Conservation (phyloP, 2,113 vertebrate genomes). For the Lepus europaeus region DNA sequence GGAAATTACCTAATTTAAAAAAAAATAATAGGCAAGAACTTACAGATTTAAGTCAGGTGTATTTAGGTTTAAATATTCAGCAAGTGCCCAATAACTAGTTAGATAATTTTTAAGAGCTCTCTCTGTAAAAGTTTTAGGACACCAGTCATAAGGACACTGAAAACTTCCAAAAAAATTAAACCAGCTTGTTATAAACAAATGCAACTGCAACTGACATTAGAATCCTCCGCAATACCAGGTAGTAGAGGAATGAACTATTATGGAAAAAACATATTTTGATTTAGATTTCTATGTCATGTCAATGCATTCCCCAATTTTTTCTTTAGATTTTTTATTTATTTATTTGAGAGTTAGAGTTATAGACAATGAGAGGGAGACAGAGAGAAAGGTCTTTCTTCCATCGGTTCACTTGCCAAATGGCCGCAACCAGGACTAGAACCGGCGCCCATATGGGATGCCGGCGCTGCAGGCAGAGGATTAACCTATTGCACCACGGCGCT, state of each 20-base stretch:
- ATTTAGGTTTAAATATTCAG: not conserved
- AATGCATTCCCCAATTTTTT: not conserved
- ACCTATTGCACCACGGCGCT: no score
- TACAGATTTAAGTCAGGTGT: not conserved
- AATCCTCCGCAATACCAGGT: not conserved
- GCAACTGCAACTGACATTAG: not conserved
- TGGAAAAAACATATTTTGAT: not conserved
- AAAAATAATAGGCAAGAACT: not conserved
- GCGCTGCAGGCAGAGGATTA: no score
- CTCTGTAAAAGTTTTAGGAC: constrained; percentile 1
- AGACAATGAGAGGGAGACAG: no score
- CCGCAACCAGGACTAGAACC: no score
- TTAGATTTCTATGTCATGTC: not conserved
- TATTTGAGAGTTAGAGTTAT: no score
- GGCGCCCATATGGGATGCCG: no score
- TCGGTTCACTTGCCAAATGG: no score
- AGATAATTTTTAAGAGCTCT: not conserved
- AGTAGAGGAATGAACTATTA: not conserved
- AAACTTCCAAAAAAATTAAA: constrained; percentile 21
- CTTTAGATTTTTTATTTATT: no score
- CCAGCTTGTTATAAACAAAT: not conserved
- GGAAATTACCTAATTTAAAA: not conserved
- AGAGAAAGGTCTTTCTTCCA: no score
- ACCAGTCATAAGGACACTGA: not conserved
- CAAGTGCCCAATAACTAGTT: not conserved